phyloP scores from a whole-genome alignment of 1,140 invertebrate genomes.

The Babylonia areolata region DNA sequence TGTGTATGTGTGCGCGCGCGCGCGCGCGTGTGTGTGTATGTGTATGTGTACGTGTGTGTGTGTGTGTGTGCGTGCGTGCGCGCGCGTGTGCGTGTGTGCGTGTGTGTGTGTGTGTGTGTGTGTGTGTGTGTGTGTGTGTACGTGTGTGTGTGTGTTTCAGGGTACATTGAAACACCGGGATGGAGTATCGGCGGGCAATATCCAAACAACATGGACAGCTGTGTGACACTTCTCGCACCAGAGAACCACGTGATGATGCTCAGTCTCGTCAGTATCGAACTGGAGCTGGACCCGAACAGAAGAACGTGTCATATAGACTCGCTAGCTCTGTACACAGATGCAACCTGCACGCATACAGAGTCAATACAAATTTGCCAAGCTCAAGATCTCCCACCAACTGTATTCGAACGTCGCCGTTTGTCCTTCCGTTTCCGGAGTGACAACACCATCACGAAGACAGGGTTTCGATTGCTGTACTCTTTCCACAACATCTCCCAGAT shows the following conservation, averaged over 20 bases:
- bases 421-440: not conserved
- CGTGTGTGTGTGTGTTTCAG: no score
- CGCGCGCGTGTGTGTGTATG: no score
- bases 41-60: no score
- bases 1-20: no score
- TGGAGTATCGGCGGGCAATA: not conserved
- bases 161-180: not conserved
- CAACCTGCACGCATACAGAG: not conserved
- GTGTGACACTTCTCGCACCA: not conserved
- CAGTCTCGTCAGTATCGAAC: not conserved
- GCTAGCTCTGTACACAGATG: no score
- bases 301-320: not conserved
- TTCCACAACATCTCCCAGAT: not conserved
- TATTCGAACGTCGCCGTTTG: not conserved
- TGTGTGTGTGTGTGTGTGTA: no score
- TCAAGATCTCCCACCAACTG: not conserved
- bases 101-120: no score
- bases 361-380: not conserved
- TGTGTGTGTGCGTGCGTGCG: no score
- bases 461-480: conserved; percentile 2
- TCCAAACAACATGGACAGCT: not conserved
- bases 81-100: no score
- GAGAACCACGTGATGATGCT: not conserved
- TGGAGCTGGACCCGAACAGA: not conserved
- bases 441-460: not conserved